A percentile compares a stretch with the other conserved stretches of the same genome.
Conservation (phyloP, 2,797 vertebrate species). For the Rhinatrema bivittatum region DNA sequence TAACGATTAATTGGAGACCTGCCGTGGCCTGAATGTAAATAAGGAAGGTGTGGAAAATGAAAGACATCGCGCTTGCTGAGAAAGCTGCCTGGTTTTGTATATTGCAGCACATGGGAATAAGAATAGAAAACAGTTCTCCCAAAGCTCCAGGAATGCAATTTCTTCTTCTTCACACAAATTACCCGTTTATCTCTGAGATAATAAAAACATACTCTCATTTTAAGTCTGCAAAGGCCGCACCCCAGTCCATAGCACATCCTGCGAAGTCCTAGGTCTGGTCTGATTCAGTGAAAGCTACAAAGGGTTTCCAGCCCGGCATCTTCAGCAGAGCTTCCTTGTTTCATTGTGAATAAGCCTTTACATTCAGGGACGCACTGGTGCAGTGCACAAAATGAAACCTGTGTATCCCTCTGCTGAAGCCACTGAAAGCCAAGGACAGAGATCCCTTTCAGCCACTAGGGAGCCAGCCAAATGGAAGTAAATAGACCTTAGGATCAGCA, state of each 20-base stretch:
- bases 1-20: conserved; percentile 55
- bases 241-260: too few species aligned
- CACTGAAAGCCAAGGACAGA: not conserved
- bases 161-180: too few species aligned
- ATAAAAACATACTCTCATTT: too few species aligned
- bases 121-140: too few species aligned
- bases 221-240: too few species aligned
- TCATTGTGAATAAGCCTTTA: conserved; percentile 5
- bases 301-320: not conserved
- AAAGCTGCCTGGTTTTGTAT: too few species aligned
- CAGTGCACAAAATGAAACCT: not conserved
- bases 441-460: not conserved
- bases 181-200: too few species aligned
- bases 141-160: too few species aligned
- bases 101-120: too few species aligned
- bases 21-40: conserved; percentile 41
- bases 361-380: not conserved
- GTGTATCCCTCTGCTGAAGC: not conserved
- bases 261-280: too few species aligned
- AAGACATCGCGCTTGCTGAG: too few species aligned
- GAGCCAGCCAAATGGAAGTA: not conserved
- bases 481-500: conserved; percentile 6
- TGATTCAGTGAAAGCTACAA: too few species aligned
- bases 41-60: conserved; percentile 43
- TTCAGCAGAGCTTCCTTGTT: conserved; percentile 12